A percentile compares a stretch with the other conserved stretches of the same genome.
Evolutionary conservation across 1,140 invertebrate species (phyloP).

Genomic region (Pantala flavescens): DNA sequence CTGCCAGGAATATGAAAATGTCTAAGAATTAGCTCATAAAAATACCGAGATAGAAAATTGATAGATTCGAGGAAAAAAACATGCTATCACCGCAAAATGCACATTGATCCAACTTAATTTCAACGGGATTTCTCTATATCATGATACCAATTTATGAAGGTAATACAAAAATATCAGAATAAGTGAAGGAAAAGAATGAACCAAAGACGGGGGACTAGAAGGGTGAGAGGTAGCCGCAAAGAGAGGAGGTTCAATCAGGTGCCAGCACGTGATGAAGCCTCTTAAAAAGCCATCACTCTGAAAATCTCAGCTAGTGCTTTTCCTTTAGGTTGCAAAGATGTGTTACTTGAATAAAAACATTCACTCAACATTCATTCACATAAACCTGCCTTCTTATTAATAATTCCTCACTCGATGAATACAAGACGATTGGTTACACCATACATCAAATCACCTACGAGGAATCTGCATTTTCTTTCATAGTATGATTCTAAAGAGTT

Average conservation of each 20-base stretch:
- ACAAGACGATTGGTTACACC: background rate
- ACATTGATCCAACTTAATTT: background rate
- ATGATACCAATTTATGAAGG: background rate
- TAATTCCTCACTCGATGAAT: background rate
- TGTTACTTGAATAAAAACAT: background rate
- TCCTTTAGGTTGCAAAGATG: background rate
- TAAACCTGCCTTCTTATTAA: background rate
- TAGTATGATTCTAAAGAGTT: background rate
- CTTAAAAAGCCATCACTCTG: background rate
- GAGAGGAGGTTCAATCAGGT: conserved; percentile 8
- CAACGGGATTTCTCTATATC: background rate
- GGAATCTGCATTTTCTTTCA: background rate
- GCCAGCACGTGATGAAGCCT: conserved; percentile 6
- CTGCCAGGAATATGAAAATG: too few species aligned
- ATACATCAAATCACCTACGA: background rate
- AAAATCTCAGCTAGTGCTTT: background rate
- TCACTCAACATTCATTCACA: background rate
- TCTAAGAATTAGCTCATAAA: too few species aligned
- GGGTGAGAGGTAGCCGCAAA: background rate
- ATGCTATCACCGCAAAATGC: background rate
- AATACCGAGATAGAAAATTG: too few species aligned
- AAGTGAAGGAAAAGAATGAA: background rate
- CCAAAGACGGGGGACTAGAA: background rate
- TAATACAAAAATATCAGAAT: background rate
- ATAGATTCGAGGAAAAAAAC: too few species aligned